phyloP scores from a whole-genome alignment of 2,888 invertebrate genomes.

The Caenorhabditis panamensis region DNA sequence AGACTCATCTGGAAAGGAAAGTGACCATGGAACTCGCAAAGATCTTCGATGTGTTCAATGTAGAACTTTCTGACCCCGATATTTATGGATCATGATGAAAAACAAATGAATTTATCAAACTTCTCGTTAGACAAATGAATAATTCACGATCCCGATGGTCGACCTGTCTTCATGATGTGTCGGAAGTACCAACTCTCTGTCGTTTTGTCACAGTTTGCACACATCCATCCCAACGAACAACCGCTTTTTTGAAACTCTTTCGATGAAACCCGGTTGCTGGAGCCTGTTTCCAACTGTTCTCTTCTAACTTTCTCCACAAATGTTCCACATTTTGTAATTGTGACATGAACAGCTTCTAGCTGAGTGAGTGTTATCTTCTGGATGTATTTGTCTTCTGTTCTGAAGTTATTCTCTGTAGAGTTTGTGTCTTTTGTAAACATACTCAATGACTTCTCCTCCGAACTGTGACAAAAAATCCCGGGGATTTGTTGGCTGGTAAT shows the following conservation, averaged over 20 bases:
- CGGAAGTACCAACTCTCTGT: constrained; percentile 37
- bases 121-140: too few species aligned
- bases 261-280: too few species aligned
- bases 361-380: too few species aligned
- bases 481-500: background rate
- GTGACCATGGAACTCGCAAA: constrained; percentile 34
- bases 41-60: constrained; percentile 45
- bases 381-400: background rate
- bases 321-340: background rate
- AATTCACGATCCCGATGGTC: background rate
- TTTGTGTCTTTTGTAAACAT: too few species aligned
- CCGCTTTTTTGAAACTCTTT: background rate
- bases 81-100: constrained; percentile 14
- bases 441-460: background rate
- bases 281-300: too few species aligned
- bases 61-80: constrained; percentile 46
- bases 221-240: constrained; percentile 25
- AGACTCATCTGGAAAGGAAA: constrained; percentile 40
- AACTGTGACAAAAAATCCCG: background rate
- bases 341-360: background rate
- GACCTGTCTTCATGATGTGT: background rate
- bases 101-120: too few species aligned
- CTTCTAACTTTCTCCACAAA: background rate
- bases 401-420: too few species aligned
- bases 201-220: constrained; percentile 28